Base-by-base conservation (phyloP, 1,140 invertebrate genomes). In the Caenorhabditis latens region DNA sequence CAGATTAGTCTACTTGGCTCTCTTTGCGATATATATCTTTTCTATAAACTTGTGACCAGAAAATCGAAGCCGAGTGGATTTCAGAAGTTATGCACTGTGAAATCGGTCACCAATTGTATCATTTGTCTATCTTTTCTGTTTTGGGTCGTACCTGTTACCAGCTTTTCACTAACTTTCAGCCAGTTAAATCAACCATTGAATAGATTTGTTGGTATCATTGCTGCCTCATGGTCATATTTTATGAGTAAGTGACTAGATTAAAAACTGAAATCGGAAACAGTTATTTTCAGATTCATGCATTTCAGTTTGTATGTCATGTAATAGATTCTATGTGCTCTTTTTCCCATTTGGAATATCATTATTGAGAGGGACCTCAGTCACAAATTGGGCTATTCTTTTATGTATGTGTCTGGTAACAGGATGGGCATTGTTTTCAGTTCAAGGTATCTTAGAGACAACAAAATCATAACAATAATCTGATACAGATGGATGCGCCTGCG, bases 101-200 rank as follows among this genome's bases (percentile, higher is more conserved):
- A 63, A 63, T 11, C 61, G 7, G 14, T 63, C 7, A 9, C 61
- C 4, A 63, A 63, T 63, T 24, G 6, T 9, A 32, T 63, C 21
- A 63, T 63, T 63, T 63, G 61, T 63, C 32, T 14, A 6, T 6
- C 61, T 32, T 63, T 63, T 63, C 32, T 63, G 14, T 32, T 63
- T 7, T 63, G 61, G 61, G 61, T 63, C 32, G 61, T 63, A 6
- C 61, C 61, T 7, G 61, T 63, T 63, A 63, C 61, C 8, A 63
- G 61, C n/a, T 14, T 63, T n/a, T 63, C 61, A 24, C 32, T 32
- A n/a, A 63, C 61, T 6, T 63, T 63, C 21, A 63, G 21, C 24
- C 21, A 63, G 32, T 63, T 63, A 8, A 63, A 32, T 32, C 61
- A 24, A 11, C 11, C 32, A 1, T 0, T 32, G 61, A 63, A 63